Conservation (phyloP, 2,113 vertebrate genomes). For the Aptenodytes patagonicus region DNA sequence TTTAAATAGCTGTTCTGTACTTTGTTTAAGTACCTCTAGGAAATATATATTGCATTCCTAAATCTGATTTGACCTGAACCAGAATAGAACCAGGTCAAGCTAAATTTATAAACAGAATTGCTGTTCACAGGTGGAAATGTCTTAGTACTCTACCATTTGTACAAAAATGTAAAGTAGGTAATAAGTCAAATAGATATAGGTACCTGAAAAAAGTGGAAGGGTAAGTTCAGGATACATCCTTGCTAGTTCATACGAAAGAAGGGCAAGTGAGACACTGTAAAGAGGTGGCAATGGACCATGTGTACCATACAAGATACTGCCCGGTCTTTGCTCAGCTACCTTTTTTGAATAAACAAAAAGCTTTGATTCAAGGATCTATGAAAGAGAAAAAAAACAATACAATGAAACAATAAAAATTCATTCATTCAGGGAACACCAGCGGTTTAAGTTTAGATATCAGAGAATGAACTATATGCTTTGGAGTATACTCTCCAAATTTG, state of each 20-base stretch:
- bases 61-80: neutral
- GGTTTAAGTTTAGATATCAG: neutral
- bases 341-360: slow-evolving; percentile 95
- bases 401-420: neutral
- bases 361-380: slow-evolving; percentile 92
- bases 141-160: neutral
- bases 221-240: slow-evolving; percentile 98
- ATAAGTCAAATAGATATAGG: neutral
- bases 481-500: neutral
- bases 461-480: neutral
- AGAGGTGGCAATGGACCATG: slow-evolving; percentile 92
- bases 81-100: neutral
- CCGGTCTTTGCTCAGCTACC: slow-evolving; percentile 89
- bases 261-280: slow-evolving; percentile 91
- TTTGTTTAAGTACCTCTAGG: neutral
- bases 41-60: neutral
- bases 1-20: neutral
- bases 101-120: neutral
- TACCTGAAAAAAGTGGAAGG: slow-evolving; percentile 97
- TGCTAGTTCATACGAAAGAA: slow-evolving; percentile 91
- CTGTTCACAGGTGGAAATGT: neutral
- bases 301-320: slow-evolving; percentile 92
- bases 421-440: neutral
- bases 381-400: neutral
- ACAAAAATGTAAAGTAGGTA: neutral